Evolutionary conservation across 1,140 invertebrate genomes (phyloP).

Genomic region (Drosophila truncata): DNA sequence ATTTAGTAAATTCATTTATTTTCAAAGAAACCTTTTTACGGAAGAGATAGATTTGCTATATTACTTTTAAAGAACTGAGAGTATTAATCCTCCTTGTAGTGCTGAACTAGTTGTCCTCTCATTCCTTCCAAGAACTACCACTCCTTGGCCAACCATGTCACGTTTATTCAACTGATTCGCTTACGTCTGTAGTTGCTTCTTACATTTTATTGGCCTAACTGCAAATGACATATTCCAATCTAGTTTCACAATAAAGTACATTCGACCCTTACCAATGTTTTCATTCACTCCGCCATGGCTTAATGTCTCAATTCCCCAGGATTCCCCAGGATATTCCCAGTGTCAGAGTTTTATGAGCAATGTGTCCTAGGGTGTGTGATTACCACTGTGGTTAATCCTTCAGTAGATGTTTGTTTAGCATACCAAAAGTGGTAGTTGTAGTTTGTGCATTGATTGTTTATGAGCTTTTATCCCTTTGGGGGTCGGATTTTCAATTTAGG

Average conservation of each 20-base stretch:
- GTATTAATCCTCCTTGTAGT: too few species aligned
- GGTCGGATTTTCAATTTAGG: background rate
- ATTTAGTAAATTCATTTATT: too few species aligned
- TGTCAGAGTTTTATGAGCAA: constrained; percentile 54
- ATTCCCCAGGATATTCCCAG: constrained; percentile 21
- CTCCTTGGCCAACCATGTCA: background rate
- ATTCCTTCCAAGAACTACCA: background rate
- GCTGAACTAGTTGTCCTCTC: too few species aligned
- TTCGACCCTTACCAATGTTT: background rate
- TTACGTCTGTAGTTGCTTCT: background rate
- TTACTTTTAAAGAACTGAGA: background rate
- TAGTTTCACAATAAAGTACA: constrained; percentile 12
- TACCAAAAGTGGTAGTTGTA: constrained; percentile 52
- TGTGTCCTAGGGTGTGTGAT: constrained; percentile 19
- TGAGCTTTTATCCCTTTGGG: constrained; percentile 15
- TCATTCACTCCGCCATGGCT: background rate
- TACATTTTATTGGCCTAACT: constrained; percentile 23
- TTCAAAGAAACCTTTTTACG: background rate
- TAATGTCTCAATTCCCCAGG: constrained; percentile 18
- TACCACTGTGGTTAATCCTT: constrained; percentile 6
- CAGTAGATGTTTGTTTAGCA: constrained; percentile 37
- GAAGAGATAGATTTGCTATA: background rate
- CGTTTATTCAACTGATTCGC: background rate
- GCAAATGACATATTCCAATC: constrained; percentile 20
- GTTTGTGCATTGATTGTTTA: constrained; percentile 31